Evolutionary conservation across 2,888 invertebrate species (phyloP).

Genomic region (Phrixothrix hirtus): DNA sequence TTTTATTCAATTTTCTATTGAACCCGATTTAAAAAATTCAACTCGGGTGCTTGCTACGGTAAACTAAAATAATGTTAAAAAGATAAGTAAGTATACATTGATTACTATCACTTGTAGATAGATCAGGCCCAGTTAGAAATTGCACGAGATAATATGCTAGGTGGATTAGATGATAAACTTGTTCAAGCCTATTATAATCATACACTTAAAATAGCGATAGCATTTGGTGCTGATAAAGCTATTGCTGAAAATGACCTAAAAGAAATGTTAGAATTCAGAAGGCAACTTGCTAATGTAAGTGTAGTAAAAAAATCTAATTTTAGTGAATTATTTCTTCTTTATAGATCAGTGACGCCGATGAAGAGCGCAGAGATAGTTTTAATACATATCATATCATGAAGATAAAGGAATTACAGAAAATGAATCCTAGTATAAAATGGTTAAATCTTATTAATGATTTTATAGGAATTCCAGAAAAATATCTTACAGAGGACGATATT

Average conservation of each 20-base stretch:
- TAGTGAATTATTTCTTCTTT: neutral
- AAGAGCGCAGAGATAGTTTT: neutral
- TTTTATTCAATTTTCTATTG: neutral
- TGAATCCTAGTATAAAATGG: slow-evolving; percentile 55
- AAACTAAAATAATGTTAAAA: no score
- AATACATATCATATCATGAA: slow-evolving; percentile 45
- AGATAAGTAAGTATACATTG: no score
- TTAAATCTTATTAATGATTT: slow-evolving; percentile 55
- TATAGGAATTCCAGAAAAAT: slow-evolving; percentile 47
- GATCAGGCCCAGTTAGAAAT: slow-evolving; percentile 3
- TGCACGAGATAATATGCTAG: neutral
- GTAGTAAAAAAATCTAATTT: neutral
- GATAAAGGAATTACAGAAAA: slow-evolving; percentile 53
- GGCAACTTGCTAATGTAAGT: slow-evolving; percentile 30
- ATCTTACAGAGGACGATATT: slow-evolving; percentile 49
- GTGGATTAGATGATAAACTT: slow-evolving; percentile 9
- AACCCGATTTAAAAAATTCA: neutral
- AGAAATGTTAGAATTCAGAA: slow-evolving; percentile 36
- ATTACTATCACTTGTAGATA: neutral
- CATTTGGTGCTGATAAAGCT: slow-evolving; percentile 36
- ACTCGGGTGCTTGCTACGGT: neutral
- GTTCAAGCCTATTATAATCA: slow-evolving; percentile 36
- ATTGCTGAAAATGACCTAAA: slow-evolving; percentile 35
- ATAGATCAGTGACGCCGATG: no score
- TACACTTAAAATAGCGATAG: slow-evolving; percentile 37